Evolutionary conservation across 2,797 vertebrate species (phyloP), one percentile per base, ranked within the genome.

Genomic region (Argyrosomus regius): DNA sequence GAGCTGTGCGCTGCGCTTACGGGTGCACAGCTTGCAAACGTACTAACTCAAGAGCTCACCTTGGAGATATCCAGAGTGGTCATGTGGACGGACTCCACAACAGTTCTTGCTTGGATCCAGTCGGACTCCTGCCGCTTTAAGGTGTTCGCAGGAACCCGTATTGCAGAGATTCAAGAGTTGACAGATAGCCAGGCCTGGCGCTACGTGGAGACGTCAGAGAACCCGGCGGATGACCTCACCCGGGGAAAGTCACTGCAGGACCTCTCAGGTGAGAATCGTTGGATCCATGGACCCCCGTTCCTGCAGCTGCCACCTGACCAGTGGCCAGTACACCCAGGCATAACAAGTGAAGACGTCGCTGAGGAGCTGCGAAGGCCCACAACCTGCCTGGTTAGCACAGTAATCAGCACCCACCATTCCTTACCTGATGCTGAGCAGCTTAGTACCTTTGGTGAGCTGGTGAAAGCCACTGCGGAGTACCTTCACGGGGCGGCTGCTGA

Each of bases 151-250:
- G 74, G 48, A 61, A 61, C 49, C n/a, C 5, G 35, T 20, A 71
- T 71, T n/a, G 22, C 45, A 6, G 45, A 78, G n/a, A 71, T 75
- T 18, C 61, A 71, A 16, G 76, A 72, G 22, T 45, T 78, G 31
- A 72, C 67, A 8, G 61, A 72, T 6, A 71, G 31, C 35, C 53
- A 57, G 12, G 45, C 18, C 39, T 61, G 56, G 41, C 46, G 22
- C n/a, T 67, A 54, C 17, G 46, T 67, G 24, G 62, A 72, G 20
- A 66, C 49, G 3, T 31, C 56, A 43, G 56, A 67, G 35, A 67
- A 73, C 54, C 63, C 62, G 11, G 70, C 70, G 3, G 54, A 78
- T 16, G 35, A 72, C 18, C 46, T 66, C 26, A 78, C 61, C 5
- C 3, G 39, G 11, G 62, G 54, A 17, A 78, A 62, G 10, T 11